These are phyloP conservation scores for Neomorphus geoffroyi DNA, from an alignment of 2,797 vertebrate genomes.

Conservation along the genomic window DNA sequence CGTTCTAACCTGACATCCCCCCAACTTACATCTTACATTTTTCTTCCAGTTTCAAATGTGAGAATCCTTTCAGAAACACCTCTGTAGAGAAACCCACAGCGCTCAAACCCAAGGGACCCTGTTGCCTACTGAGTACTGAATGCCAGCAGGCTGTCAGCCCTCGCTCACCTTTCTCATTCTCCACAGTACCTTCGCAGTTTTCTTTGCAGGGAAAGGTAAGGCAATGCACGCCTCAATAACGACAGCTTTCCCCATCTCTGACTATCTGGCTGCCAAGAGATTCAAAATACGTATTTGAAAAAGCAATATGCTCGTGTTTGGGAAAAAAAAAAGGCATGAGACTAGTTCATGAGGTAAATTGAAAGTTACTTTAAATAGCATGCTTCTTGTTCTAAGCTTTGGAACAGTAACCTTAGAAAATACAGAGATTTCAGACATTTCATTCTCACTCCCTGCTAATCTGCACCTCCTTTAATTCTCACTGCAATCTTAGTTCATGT, in stretches of 20 bases:
- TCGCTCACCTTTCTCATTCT: background rate
- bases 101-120: background rate
- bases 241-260: background rate
- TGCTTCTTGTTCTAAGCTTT: background rate
- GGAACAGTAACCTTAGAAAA: background rate
- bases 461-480: background rate
- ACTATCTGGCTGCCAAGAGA: background rate
- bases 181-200: background rate
- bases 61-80: background rate
- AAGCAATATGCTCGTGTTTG: background rate
- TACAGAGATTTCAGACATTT: background rate
- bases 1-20: background rate
- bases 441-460: background rate
- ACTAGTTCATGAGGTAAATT: background rate
- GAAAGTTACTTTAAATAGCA: background rate
- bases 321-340: background rate
- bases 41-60: background rate
- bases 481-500: background rate
- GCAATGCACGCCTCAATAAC: background rate
- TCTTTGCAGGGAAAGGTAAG: background rate
- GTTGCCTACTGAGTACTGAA: background rate
- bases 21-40: background rate
- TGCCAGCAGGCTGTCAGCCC: background rate
- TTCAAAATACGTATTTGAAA: background rate
- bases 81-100: background rate